Base-by-base conservation (phyloP, 2,113 vertebrate genomes). In the Pseudolaguvia tuberculata region DNA sequence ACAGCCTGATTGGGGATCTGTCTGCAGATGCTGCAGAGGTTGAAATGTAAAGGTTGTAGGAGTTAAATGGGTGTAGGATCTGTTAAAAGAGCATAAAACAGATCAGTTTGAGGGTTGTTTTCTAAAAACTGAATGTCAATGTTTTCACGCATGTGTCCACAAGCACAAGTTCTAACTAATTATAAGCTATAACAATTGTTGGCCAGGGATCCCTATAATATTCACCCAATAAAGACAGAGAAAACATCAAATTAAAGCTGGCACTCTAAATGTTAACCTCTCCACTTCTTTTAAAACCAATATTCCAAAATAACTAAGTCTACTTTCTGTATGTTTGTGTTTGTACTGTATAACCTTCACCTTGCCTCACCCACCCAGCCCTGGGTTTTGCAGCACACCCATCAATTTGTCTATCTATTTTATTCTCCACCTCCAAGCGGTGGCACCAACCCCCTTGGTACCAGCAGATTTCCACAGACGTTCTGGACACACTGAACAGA, bases 361-460 rank as follows among this genome's bases (percentile, higher is more conserved):
- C 52, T 57, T 72, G 55, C 42, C 20, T 76, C 23, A 59, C 61
- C 27, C 42, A 25, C 53, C n/a, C 39, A 31, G 42, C 21, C 56
- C 20, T 45, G 55, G 35, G 61, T 75, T 69, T n/a, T 47, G 35
- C n/a, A n/a, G n/a, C n/a, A n/a, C n/a, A n/a, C 67, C 72, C 25
- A 31, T 50, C 42, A 66, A 48, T 50, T 42, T 25, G 70, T 65
- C 65, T 63, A 50, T 70, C 23, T 59, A 20, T 61, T 55, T 77
- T n/a, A 58, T 55, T 73, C 74, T 73, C 51, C 48, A 58, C 61
- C 74, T 73, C 21, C 68, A 48, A 68, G 53, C 31, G 63, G 59
- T 71, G 67, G 25, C 39, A 67, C 71, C 70, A 55, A 53, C 72
- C 53, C 74, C 53, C 18, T 52, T 66, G 14, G 70, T 69, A 29